phyloP scores from a whole-genome alignment of 2,113 vertebrate genomes.

The Tenrec ecaudatus region DNA sequence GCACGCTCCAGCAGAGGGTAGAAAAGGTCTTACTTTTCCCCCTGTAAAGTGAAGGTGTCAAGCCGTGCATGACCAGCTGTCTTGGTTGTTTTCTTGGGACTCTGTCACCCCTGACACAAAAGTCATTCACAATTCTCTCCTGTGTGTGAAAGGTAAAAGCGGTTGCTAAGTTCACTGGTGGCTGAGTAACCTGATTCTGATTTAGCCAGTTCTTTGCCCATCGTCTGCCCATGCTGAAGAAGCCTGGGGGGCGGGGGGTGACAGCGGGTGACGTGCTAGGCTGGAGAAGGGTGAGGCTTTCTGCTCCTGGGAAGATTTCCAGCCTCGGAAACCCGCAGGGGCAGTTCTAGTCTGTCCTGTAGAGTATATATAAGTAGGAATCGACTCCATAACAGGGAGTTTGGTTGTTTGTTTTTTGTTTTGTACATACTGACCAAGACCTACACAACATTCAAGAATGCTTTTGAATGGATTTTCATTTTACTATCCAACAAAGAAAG shows the following conservation, averaged over 20 bases:
- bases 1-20: neutral
- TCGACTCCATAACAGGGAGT: no score
- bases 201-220: conserved; percentile 11
- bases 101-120: neutral
- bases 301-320: no score
- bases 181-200: neutral
- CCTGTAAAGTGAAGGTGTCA: neutral
- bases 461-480: conserved; percentile 39
- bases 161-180: neutral
- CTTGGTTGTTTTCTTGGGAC: neutral
- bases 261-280: no score
- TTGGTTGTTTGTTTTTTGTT: no score
- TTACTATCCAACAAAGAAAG: conserved; percentile 27
- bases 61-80: neutral
- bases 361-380: no score
- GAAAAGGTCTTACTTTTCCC: neutral
- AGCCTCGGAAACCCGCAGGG: no score
- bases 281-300: no score
- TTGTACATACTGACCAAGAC: neutral
- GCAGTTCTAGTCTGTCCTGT: no score
- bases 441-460: neutral
- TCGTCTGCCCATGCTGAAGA: neutral
- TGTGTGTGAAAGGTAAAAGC: neutral
- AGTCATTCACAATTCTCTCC: conserved; percentile 2
- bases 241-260: no score